phyloP scores from a whole-genome alignment of 2,888 invertebrate species.

The Catocala nupta region DNA sequence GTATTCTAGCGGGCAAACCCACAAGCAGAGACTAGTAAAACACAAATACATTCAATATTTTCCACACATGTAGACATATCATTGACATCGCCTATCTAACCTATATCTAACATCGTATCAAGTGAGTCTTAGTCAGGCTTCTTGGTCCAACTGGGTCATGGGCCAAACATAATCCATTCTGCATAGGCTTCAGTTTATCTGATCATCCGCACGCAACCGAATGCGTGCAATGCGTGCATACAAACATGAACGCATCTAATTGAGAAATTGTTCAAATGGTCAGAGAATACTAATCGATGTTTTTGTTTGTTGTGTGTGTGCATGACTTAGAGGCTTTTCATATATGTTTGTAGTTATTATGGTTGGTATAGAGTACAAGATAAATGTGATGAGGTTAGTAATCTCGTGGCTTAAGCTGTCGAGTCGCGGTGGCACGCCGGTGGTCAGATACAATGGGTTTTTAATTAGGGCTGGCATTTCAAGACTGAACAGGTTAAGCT shows the following conservation, averaged over 20 bases:
- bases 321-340: not conserved
- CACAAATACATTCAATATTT: too few species aligned
- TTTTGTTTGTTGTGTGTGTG: slow-evolving; percentile 4
- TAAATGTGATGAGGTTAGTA: too few species aligned
- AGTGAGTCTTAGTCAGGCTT: slow-evolving; percentile 41
- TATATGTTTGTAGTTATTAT: too few species aligned
- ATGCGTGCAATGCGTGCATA: slow-evolving; percentile 36
- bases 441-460: too few species aligned
- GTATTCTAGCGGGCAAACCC: too few species aligned
- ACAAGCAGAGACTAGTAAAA: too few species aligned
- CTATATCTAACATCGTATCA: slow-evolving; percentile 39
- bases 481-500: too few species aligned
- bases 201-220: slow-evolving; percentile 43
- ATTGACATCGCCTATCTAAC: slow-evolving; percentile 35
- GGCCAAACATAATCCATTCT: slow-evolving; percentile 40
- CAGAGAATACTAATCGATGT: slow-evolving; percentile 36
- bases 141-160: slow-evolving; percentile 38
- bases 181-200: slow-evolving; percentile 47
- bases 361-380: too few species aligned
- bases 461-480: too few species aligned
- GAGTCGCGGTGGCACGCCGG: too few species aligned
- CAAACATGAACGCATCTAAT: slow-evolving; percentile 31
- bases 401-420: too few species aligned
- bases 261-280: slow-evolving; percentile 41
- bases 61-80: slow-evolving; percentile 1